Percentiles rank a stretch among this genome's conserved stretches.
Conservation (phyloP, 2,888 invertebrate genomes). For the Dynastes maya region DNA sequence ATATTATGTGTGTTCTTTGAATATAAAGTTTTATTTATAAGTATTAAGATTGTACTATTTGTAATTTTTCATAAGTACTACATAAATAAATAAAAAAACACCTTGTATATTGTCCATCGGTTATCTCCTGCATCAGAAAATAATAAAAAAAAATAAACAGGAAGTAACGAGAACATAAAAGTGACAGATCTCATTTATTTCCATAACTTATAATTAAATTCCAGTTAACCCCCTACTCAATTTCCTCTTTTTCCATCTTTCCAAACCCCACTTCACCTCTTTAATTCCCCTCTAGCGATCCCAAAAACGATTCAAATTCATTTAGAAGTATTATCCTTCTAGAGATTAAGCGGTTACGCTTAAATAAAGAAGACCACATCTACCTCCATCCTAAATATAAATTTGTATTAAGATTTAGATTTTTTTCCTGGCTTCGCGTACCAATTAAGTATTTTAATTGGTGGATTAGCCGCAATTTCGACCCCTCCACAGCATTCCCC, state of each 20-base stretch:
- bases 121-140: no score
- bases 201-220: constrained; percentile 16
- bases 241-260: not conserved
- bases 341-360: constrained; percentile 1
- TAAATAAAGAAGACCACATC: constrained; percentile 10
- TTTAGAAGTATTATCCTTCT: constrained; percentile 8
- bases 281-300: not conserved
- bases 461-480: constrained; percentile 17
- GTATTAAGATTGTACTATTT: no score
- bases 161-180: not conserved
- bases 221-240: not conserved
- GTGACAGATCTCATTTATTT: constrained; percentile 1
- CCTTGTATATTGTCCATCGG: no score
- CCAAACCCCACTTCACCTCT: not conserved
- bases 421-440: constrained; percentile 3
- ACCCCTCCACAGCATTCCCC: not conserved
- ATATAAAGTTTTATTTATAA: no score
- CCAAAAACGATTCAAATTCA: not conserved
- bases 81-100: no score
- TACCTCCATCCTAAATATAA: not conserved
- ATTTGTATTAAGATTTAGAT: constrained; percentile 34
- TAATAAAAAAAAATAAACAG: no score
- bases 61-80: no score
- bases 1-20: no score
- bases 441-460: constrained; percentile 40